These are phyloP conservation scores for Dromiciops gliroides DNA, from an alignment of 2,113 vertebrate genomes.

Conservation along the genomic window DNA sequence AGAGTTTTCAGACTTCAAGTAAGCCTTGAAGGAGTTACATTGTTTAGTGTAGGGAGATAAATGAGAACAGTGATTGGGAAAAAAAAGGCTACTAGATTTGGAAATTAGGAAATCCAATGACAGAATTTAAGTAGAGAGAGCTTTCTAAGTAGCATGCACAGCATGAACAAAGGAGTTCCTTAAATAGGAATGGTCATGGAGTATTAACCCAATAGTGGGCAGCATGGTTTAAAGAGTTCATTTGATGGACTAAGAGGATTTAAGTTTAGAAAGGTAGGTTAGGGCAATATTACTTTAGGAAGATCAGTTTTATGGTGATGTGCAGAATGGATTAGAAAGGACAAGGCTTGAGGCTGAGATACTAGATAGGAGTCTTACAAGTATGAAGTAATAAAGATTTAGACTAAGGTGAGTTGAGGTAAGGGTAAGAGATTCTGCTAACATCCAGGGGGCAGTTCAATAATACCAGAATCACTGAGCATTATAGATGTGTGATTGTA, in stretches of 20 bases:
- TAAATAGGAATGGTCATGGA: not conserved
- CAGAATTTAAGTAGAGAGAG: not conserved
- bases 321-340: not conserved
- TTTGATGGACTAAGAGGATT: not conserved
- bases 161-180: not conserved
- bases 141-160: not conserved
- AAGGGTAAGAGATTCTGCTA: not conserved
- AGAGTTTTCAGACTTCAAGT: not conserved
- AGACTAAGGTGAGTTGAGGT: not conserved
- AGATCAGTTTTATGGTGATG: not conserved
- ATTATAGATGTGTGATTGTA: not conserved
- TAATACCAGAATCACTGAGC: not conserved
- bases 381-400: not conserved
- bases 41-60: not conserved
- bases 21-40: not conserved
- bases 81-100: not conserved
- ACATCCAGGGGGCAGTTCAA: not conserved
- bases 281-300: not conserved
- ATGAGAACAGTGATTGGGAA: not conserved
- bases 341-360: not conserved
- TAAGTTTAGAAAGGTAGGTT: not conserved
- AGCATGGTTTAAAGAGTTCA: not conserved
- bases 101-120: not conserved
- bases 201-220: not conserved
- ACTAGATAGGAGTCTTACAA: not conserved